Conservation (phyloP, 2,797 vertebrate species). For the Hapalemur alaotrensis region DNA sequence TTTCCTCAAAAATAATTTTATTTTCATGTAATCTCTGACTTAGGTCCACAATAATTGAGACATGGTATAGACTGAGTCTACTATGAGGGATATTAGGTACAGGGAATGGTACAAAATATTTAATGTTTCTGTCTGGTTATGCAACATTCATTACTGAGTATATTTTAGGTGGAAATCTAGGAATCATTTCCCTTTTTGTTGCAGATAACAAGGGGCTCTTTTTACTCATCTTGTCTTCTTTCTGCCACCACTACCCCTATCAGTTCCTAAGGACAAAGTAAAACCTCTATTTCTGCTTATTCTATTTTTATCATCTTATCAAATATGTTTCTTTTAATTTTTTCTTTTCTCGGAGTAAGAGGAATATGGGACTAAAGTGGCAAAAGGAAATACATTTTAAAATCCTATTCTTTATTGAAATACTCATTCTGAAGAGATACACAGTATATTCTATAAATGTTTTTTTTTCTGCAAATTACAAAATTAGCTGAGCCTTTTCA, state of each 20-base stretch:
- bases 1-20: background rate
- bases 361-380: background rate
- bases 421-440: background rate
- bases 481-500: constrained; percentile 29
- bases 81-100: background rate
- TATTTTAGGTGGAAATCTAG: background rate
- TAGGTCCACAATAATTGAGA: background rate
- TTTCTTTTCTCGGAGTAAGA: background rate
- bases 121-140: background rate
- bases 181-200: background rate
- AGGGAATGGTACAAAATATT: background rate
- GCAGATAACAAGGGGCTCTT: background rate
- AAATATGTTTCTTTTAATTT: background rate
- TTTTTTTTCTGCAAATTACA: background rate
- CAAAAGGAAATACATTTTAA: background rate
- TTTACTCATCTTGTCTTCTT: background rate
- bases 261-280: background rate
- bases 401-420: background rate
- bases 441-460: background rate
- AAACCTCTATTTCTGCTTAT: background rate
- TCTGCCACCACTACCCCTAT: background rate
- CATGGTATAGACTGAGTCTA: background rate
- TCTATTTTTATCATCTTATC: background rate
- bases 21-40: background rate
- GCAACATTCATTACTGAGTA: background rate